Evolutionary conservation across 2,797 vertebrate species (phyloP).

Genomic region (Poeciliopsis presidionis): DNA sequence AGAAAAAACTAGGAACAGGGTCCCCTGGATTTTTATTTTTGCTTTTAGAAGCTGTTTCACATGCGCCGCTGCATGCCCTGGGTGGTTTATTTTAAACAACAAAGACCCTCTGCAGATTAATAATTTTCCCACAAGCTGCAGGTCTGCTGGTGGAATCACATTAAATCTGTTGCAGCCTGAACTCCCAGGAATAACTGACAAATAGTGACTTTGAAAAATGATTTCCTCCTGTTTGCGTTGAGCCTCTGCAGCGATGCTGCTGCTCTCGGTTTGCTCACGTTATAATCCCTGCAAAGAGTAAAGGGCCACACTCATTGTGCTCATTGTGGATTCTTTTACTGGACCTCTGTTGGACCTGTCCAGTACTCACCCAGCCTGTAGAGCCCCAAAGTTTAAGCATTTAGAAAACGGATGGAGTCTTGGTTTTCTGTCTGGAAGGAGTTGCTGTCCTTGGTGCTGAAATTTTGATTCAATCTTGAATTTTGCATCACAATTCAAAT

Average conservation of each 20-base stretch:
- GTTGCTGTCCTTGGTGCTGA: not conserved
- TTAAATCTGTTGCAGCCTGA: slow-evolving; percentile 43
- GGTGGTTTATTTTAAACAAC: slow-evolving; percentile 22
- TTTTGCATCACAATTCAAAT: not conserved
- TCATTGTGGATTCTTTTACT: not conserved
- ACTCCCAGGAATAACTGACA: slow-evolving; percentile 7
- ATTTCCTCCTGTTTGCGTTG: slow-evolving; percentile 3
- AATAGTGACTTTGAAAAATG: slow-evolving; percentile 28
- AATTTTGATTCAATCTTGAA: not conserved
- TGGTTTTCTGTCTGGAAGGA: not conserved
- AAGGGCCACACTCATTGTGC: not conserved
- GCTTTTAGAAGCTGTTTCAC: not conserved
- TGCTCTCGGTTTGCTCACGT: not conserved
- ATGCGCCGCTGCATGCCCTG: slow-evolving; percentile 30
- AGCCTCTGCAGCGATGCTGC: not conserved
- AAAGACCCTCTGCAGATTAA: slow-evolving; percentile 35
- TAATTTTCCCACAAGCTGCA: slow-evolving; percentile 30
- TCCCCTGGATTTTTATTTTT: too few relatives aligned
- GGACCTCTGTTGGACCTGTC: not conserved
- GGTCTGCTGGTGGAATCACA: slow-evolving; percentile 53
- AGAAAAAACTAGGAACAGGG: not conserved
- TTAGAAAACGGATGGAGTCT: not conserved
- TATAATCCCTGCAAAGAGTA: not conserved
- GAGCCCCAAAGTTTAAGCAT: not conserved
- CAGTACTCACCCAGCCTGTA: not conserved